Evolutionary conservation across 2,113 vertebrate genomes (phyloP).

Genomic region (Laterallus jamaicensis): DNA sequence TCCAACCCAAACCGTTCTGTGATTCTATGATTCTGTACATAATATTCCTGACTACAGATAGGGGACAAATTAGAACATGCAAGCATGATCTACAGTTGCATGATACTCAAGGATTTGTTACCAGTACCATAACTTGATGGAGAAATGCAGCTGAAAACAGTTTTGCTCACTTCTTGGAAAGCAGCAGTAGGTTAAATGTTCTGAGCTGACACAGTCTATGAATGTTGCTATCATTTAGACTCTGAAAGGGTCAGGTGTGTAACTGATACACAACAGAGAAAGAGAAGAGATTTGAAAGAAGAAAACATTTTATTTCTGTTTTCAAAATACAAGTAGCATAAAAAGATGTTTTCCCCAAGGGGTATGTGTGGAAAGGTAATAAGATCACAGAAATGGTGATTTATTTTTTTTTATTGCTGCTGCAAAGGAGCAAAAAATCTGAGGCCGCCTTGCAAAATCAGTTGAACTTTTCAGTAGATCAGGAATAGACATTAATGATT

Average conservation of each 20-base stretch:
- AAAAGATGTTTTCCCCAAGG: neutral
- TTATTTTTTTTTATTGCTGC: neutral
- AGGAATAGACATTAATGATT: neutral
- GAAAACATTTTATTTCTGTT: neutral
- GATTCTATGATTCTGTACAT: neutral
- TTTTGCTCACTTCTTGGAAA: neutral
- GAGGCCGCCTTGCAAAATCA: neutral
- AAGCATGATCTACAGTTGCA: neutral
- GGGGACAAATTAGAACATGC: neutral
- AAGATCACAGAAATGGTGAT: neutral
- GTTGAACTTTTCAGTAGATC: neutral
- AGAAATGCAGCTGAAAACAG: neutral
- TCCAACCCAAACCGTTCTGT: too few species aligned
- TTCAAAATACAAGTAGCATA: neutral
- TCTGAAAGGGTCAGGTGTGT: neutral
- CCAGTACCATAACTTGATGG: neutral
- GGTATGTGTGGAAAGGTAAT: neutral
- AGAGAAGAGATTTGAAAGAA: neutral
- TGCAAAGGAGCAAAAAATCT: neutral
- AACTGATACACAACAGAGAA: neutral
- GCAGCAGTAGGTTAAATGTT: neutral
- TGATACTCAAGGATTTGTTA: neutral
- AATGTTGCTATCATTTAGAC: neutral
- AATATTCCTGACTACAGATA: neutral
- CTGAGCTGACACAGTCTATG: neutral